Conservation (phyloP, 1,140 invertebrate species). For the Colletes latitarsis region DNA sequence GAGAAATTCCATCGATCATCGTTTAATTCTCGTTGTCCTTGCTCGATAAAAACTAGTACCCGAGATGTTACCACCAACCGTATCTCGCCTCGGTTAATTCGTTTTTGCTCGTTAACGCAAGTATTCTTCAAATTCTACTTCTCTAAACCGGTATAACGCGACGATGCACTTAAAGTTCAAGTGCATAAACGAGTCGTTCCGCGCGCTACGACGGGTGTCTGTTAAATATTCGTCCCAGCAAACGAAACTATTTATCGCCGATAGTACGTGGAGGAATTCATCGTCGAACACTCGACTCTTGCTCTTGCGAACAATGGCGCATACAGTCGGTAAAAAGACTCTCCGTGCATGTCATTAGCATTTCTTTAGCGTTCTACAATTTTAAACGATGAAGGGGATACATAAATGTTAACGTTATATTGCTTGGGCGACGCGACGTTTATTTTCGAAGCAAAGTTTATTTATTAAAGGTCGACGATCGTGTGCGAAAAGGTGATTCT, state of each 20-base stretch:
- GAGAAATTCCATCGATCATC: neutral
- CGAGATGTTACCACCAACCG: neutral
- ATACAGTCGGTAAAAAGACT: neutral
- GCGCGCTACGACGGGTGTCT: neutral
- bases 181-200: conserved; percentile 4
- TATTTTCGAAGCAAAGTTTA: no score
- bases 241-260: conserved; percentile 43
- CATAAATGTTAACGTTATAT: no score
- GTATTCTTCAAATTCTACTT: conserved; percentile 11
- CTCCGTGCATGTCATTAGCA: no score
- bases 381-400: neutral
- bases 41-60: neutral
- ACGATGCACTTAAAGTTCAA: conserved; percentile 21
- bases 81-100: neutral
- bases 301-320: neutral
- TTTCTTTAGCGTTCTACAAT: no score
- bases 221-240: neutral
- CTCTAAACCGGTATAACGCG: neutral
- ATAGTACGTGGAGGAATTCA: conserved; percentile 37
- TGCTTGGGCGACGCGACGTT: no score
- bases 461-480: no score
- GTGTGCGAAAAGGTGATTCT: no score
- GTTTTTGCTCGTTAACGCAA: neutral
- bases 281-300: conserved; percentile 19
- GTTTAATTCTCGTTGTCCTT: neutral